Base-by-base conservation (phyloP, 1,140 invertebrate genomes). In the Pogonomyrmex barbatus region DNA sequence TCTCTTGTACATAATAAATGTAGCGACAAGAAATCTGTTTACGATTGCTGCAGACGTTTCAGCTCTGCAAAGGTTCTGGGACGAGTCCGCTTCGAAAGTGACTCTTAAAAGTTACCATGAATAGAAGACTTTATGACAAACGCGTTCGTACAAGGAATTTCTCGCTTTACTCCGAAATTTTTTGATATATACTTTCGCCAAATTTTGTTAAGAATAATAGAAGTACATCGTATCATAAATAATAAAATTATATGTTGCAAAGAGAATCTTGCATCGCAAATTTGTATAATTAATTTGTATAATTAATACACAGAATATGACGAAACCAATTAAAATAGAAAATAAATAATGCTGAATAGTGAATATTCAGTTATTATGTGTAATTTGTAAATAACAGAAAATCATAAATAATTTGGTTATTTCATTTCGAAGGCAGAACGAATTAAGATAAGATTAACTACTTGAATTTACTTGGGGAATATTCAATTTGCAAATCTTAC, bases 91-190 rank as follows among this genome's bases (percentile, higher is more conserved):
- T 79, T 30, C 45, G 77, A 67, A 58, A 54, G 62, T 67, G 62
- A 68, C 36, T 81, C 77, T 54, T 36, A 63, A 81, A 81, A 81
- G 62, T 81, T 81, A 54, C 36, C n/a, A 42, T 68, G 77, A 81
- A 81, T 81, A 81, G 77, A 2, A 54, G 77, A 81, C 62, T 81
- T 68, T 81, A 81, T 81, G 62, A 81, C 47, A 68, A 81, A 54
- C n/a, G 77, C 47, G 62, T 24, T 50, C 47, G 14, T 30, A 42
- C 47, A n/a, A 67, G 47, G 62, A 81, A 75, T n/a, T 36, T n/a
- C 10, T 67, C 62, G 45, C 2, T 62, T 79, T 42, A 58, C 47
- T 52, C 47, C 10, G 0, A 79, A 79, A 33, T 81, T 68, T 54
- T n/a, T 8, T 36, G 24, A 54, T 68, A 52, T 24, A 45, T 67